Evolutionary conservation across 2,888 invertebrate genomes (phyloP).

Genomic region (Cremastinae sp.): DNA sequence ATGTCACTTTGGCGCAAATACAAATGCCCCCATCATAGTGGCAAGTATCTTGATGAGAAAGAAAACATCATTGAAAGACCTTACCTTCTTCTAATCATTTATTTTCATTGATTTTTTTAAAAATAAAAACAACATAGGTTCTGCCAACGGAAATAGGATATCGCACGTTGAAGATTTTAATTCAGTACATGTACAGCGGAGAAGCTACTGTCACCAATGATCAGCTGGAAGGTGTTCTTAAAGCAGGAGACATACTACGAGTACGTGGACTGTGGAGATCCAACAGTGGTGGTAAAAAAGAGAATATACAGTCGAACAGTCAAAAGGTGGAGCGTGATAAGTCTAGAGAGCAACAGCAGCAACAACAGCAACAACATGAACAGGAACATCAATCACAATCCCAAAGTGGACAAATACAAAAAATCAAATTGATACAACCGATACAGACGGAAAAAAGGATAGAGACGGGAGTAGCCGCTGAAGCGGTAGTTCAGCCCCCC

Average conservation of each 20-base stretch:
- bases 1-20: slow-evolving; percentile 78
- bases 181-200: slow-evolving; percentile 93
- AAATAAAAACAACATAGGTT: slow-evolving; percentile 78
- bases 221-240: slow-evolving; percentile 89
- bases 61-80: neutral
- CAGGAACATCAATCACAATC: slow-evolving; percentile 65
- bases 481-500: slow-evolving; percentile 71
- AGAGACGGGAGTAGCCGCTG: slow-evolving; percentile 64
- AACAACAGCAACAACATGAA: slow-evolving; percentile 77
- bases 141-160: slow-evolving; percentile 91
- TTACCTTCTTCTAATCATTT: neutral
- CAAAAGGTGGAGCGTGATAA: slow-evolving; percentile 83
- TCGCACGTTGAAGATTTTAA: slow-evolving; percentile 89
- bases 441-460: slow-evolving; percentile 62
- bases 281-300: slow-evolving; percentile 74
- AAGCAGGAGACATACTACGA: slow-evolving; percentile 90
- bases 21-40: slow-evolving; percentile 78
- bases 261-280: slow-evolving; percentile 89
- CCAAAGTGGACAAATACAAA: slow-evolving; percentile 74
- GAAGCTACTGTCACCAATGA: slow-evolving; percentile 93
- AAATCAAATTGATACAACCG: slow-evolving; percentile 76
- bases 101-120: neutral
- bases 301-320: slow-evolving; percentile 77
- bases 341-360: slow-evolving; percentile 69
- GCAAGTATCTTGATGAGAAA: slow-evolving; percentile 66